Conservation (phyloP, 2,113 vertebrate genomes). For the Camelus bactrianus region DNA sequence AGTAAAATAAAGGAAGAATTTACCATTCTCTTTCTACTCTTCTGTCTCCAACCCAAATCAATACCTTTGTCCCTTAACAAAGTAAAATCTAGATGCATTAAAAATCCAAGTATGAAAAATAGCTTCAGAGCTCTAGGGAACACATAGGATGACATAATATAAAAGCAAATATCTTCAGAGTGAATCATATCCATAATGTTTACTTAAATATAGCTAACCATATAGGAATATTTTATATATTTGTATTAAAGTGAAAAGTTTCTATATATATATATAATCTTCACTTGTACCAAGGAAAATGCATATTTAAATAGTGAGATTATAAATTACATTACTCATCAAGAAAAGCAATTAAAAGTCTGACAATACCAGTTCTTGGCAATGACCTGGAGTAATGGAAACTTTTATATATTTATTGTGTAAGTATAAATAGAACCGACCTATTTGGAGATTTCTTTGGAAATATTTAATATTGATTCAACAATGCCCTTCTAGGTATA, state of each 20-base stretch:
- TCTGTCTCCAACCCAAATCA: background rate
- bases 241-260: conserved; percentile 17
- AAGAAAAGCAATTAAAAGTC: background rate
- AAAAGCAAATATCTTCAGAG: background rate
- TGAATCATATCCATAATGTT: background rate
- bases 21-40: background rate
- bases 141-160: background rate
- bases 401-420: background rate
- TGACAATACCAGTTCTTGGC: background rate
- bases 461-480: background rate
- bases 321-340: too few relatives aligned
- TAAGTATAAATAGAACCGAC: background rate
- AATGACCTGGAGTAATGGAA: background rate
- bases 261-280: background rate
- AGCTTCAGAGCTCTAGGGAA: background rate
- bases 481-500: background rate
- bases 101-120: background rate
- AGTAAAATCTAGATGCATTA: background rate
- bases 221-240: background rate
- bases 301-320: background rate
- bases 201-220: background rate
- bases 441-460: background rate
- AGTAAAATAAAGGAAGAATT: background rate
- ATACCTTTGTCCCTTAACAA: background rate
- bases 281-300: background rate